Base-by-base conservation (phyloP, 2,113 vertebrate species). In the Microcebus murinus region DNA sequence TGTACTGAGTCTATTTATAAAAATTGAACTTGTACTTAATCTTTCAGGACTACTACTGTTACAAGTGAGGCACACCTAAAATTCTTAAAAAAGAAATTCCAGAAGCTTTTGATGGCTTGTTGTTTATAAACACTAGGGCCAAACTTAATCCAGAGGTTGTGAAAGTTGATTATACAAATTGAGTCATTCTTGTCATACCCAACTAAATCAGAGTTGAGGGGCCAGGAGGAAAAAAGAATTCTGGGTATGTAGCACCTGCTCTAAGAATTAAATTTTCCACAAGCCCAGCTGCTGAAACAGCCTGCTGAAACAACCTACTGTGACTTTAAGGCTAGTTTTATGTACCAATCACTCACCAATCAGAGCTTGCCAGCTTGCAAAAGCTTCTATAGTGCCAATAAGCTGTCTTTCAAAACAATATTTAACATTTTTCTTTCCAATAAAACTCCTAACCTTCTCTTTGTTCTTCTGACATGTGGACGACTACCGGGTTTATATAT, bases 81-180 rank as follows among this genome's bases (percentile, higher is more conserved):
- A 95, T 81, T 92, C 74, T 74, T 92, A 39, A 95, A 80, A 74
- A 80, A 94, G 85, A 92, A 95, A 80, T 55, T 68, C 86, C 42
- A 79, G 81, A 92, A 93, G 52, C 57, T 63, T 86, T 81, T 73
- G 63, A 95, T 74, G 34, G 27, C 29, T 85, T 90, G 80, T 87
- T 95, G 88, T 59, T 93, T 93, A 95, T 74, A 95, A 71, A 95
- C 36, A 34, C 79, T 65, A 63, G 34, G 74, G 79, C 45, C 84
- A 92, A 67, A 73, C 14, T 95, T 89, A 89, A 92, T 59, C 45
- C 89, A 74, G 48, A 76, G 42, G 42, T 48, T 76, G 42, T 76
- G 29, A 48, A 76, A 76, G 73, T 31, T 45, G 39, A 74, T 74
- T 48, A 31, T 48, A 48, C 45, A 76, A 76, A 76, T 76, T 31